phyloP scores from a whole-genome alignment of 2,113 vertebrate species.

The Panthera tigris region DNA sequence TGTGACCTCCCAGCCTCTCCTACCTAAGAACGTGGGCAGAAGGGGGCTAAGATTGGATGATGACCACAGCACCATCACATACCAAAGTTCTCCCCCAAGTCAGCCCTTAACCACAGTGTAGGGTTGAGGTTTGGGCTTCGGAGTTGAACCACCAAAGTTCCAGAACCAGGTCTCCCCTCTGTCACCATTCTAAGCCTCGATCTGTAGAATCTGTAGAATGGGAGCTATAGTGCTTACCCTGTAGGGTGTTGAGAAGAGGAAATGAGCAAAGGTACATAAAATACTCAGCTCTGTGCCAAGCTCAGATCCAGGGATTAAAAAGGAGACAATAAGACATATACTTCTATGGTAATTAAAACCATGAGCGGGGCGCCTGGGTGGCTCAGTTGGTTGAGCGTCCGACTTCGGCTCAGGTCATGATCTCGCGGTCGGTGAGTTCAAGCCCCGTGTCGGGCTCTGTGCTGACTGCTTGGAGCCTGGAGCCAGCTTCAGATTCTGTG shows the following conservation, averaged over 20 bases:
- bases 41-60: background rate
- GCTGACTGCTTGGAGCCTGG: no score
- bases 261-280: background rate
- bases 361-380: background rate
- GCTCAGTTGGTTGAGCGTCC: no score
- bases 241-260: background rate
- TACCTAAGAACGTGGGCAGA: background rate
- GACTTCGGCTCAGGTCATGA: no score
- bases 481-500: no score
- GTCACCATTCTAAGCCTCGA: background rate
- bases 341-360: background rate
- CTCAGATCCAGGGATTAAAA: background rate
- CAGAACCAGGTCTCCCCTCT: background rate
- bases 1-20: fast-evolving
- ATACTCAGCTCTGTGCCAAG: background rate
- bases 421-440: no score
- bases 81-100: background rate
- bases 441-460: no score
- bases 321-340: background rate
- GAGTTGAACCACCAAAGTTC: background rate
- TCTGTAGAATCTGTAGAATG: background rate
- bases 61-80: fast-evolving
- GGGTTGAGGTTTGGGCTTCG: background rate
- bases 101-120: background rate
- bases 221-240: background rate